These are phyloP conservation scores for Spialia ferax DNA, from an alignment of 2,888 invertebrate species.

Conservation along the genomic window DNA sequence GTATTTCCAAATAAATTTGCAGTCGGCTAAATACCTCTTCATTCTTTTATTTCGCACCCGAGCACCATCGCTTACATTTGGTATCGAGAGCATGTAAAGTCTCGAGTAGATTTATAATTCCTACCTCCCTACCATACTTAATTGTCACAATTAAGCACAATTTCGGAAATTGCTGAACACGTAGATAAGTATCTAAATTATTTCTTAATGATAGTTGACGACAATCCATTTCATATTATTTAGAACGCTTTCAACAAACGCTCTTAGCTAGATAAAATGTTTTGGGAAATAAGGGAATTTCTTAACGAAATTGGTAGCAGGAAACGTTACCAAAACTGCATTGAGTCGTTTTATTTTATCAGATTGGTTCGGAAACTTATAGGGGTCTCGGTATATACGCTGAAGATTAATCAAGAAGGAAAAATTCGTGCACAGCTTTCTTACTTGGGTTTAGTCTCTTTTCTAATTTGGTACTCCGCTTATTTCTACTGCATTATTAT, in stretches of 20 bases:
- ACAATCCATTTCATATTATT: background rate
- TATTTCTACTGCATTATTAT: conserved; percentile 61
- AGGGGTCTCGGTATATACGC: conserved; percentile 56
- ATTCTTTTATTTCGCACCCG: no score
- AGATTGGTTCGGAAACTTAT: conserved; percentile 53
- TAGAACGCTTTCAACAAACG: background rate
- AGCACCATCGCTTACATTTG: no score
- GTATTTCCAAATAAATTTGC: no score
- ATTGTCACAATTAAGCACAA: background rate
- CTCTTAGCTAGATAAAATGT: background rate
- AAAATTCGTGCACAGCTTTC: conserved; percentile 51
- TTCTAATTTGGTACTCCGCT: conserved; percentile 53
- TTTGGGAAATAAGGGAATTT: conserved; percentile 13
- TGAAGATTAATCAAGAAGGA: conserved; percentile 35
- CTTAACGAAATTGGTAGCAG: no score
- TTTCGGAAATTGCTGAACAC: background rate
- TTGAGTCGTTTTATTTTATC: conserved; percentile 56
- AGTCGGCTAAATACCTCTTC: no score
- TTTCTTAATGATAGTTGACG: background rate
- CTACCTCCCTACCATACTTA: no score
- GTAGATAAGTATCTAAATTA: conserved; percentile 6
- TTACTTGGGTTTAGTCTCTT: conserved; percentile 53
- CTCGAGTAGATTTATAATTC: background rate
- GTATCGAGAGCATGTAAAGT: no score
- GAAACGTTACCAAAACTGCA: conserved; percentile 54